Percentiles rank a stretch among this genome's conserved stretches.
Conservation (phyloP, 2,113 vertebrate species). For the Mormyrus lacerda region DNA sequence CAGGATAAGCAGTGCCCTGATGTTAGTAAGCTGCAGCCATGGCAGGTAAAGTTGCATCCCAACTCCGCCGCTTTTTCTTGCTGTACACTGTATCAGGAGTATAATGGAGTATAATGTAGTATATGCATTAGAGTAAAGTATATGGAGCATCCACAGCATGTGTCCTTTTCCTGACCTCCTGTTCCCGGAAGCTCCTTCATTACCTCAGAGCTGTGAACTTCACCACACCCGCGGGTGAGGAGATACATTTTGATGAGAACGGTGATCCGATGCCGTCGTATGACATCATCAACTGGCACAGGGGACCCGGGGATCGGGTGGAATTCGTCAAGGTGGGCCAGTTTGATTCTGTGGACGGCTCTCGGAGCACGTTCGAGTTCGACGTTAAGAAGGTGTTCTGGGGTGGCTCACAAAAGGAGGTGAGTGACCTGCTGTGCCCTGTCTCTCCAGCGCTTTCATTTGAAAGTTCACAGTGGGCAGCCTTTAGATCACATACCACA, state of each 20-base stretch:
- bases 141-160: background rate
- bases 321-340: slow-evolving; percentile 44
- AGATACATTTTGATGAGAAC: slow-evolving; percentile 46
- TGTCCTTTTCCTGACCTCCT: background rate
- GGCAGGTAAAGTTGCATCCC: slow-evolving; percentile 28
- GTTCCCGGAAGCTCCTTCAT: slow-evolving; percentile 37
- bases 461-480: background rate
- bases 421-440: slow-evolving; percentile 1
- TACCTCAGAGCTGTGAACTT: slow-evolving; percentile 46
- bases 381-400: slow-evolving; percentile 42
- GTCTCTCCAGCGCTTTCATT: background rate
- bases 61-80: background rate
- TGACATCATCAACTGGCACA: slow-evolving; percentile 54
- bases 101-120: background rate
- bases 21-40: slow-evolving; percentile 33
- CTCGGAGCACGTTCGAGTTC: slow-evolving; percentile 37
- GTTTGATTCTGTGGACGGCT: slow-evolving; percentile 37
- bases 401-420: slow-evolving; percentile 33
- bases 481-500: background rate
- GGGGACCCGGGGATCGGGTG: slow-evolving; percentile 27
- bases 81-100: background rate
- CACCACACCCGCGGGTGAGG: slow-evolving; percentile 41
- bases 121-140: background rate
- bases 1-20: slow-evolving; percentile 35
- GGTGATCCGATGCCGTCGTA: slow-evolving; percentile 45